Percentiles rank a stretch among this genome's conserved stretches.
These are phyloP conservation scores for Eubasilissa splendida DNA, from an alignment of 2,888 invertebrate species.

Conservation along the genomic window DNA sequence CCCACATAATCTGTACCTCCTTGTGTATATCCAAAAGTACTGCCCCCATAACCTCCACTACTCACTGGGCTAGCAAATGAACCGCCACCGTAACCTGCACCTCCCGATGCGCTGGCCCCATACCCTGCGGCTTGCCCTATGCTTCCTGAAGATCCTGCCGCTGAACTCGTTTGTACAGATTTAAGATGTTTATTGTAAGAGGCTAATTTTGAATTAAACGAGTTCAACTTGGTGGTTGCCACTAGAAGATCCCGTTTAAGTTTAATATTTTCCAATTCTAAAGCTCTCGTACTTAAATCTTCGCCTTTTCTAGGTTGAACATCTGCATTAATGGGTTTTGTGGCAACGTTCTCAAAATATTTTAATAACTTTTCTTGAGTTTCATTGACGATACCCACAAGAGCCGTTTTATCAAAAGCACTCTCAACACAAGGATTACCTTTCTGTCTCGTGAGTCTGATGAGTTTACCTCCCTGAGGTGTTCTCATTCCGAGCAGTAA, in stretches of 20 bases:
- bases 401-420: not conserved
- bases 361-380: constrained; percentile 2
- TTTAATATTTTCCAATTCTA: not conserved
- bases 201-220: not conserved
- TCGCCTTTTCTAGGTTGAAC: not conserved
- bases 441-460: constrained; percentile 14
- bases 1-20: too few species aligned
- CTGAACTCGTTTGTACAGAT: not conserved
- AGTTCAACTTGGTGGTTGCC: not conserved
- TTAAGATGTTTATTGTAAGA: not conserved
- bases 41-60: too few species aligned
- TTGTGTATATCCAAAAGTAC: too few species aligned
- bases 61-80: too few species aligned
- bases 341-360: not conserved
- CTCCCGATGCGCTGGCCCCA: too few species aligned
- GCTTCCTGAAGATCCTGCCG: too few species aligned
- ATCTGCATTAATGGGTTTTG: not conserved
- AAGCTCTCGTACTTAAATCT: not conserved
- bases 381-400: not conserved
- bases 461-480: constrained; percentile 14
- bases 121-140: too few species aligned
- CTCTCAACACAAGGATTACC: not conserved
- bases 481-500: constrained; percentile 9
- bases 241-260: not conserved
- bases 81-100: too few species aligned